Percentiles rank a stretch among this genome's conserved stretches.
Evolutionary conservation across 2,797 vertebrate genomes (phyloP).

Genomic region (Phrynocephalus vlangalii): DNA sequence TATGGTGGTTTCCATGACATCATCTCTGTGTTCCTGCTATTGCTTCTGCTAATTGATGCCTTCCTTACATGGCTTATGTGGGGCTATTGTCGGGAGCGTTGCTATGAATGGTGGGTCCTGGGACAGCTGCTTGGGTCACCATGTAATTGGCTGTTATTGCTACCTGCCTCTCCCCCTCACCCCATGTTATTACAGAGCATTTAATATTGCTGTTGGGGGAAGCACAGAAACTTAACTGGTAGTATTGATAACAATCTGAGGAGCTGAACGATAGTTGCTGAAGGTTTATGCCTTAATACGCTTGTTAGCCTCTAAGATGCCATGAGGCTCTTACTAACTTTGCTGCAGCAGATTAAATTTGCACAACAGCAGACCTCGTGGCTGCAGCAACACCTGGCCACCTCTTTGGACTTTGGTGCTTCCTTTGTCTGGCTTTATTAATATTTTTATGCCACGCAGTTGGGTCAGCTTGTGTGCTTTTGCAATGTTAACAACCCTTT

Average conservation of each 20-base stretch:
- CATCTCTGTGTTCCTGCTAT: not conserved
- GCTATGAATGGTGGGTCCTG: not conserved
- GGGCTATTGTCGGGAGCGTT: not conserved
- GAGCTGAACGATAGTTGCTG: not conserved
- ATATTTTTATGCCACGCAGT: too few species aligned
- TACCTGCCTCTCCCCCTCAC: not conserved
- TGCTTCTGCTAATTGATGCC: not conserved
- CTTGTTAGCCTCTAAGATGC: not conserved
- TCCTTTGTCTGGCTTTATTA: too few species aligned
- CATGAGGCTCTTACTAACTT: not conserved
- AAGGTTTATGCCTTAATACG: not conserved
- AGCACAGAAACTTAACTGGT: not conserved
- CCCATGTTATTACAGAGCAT: not conserved
- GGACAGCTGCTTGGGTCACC: not conserved
- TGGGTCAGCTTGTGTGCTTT: too few species aligned
- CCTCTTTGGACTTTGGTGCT: too few species aligned
- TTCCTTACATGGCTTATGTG: not conserved
- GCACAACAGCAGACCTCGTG: too few species aligned
- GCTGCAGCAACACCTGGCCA: too few species aligned
- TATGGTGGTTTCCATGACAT: conserved; percentile 6
- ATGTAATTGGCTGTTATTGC: not conserved
- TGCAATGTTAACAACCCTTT: not conserved
- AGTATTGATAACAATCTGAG: not conserved
- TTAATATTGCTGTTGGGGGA: not conserved
- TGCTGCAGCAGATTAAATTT: too few species aligned